Evolutionary conservation across 2,888 invertebrate species (phyloP), one percentile per base, ranked within the genome.

Genomic region (Diarsia mendica): DNA sequence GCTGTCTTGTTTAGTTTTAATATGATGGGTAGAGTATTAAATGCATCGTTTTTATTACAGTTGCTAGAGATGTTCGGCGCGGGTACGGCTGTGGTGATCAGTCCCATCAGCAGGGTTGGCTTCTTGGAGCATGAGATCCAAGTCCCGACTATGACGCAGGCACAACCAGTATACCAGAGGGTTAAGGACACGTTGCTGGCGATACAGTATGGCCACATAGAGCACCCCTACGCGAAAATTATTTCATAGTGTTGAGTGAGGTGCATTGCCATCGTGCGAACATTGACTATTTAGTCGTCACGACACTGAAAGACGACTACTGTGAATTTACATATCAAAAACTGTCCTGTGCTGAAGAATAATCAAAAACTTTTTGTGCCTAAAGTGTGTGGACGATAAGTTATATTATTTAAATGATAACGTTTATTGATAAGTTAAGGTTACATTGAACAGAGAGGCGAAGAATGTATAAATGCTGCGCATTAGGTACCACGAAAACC

Each of bases 1-100:
- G 28, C 6, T 65, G 51, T 48, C 8, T 33, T 18, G 3, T 44
- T 58, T 8, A 20, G 15, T 46, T 60, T 67, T 6, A 39, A 61
- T 53, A 20, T 0, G 15, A 28, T 23, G 44, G 51, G 69, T 51
- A 23, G 13, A 51, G 10, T 33, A 51, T 67, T 44, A 64, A 69
- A 63, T 39, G 39, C 48, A 39, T 51, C 6, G 51, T 76, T 80
- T 70, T 77, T n/a, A n/a, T 96, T 96, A 1, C 96, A 99, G 99
- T 94, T 99, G 85, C 93, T 99, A 86, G 99, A 99, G 95, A 97
- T 99, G 94, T 99, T 99, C 94, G 99, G 99, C 76, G 97, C 99
- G n/a, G 99, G 99, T 74, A 99, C 99, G 44, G 99, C 99, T 0
- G 99, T 99, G 88, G 97, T 99, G 67, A 98, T 99, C 28, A 98